phyloP scores from a whole-genome alignment of 2,888 invertebrate species.

The Pollenia labialis region DNA sequence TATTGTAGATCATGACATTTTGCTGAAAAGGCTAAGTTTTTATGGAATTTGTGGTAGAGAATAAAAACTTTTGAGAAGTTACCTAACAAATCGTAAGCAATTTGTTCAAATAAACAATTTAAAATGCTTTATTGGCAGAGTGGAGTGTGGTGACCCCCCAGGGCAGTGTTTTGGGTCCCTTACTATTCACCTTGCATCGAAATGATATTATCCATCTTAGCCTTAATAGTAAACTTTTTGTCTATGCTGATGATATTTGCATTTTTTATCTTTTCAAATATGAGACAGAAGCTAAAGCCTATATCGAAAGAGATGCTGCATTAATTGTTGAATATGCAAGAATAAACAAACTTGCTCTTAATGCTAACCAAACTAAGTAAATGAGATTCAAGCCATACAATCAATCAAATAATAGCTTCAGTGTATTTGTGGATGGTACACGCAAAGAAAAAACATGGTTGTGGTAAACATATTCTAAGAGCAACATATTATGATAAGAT shows the following conservation, averaged over 20 bases:
- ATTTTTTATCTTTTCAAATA: constrained; percentile 22
- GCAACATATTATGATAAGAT: no score
- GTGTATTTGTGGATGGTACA: constrained; percentile 45
- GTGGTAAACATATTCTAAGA: no score
- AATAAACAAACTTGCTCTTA: not conserved
- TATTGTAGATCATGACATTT: constrained; percentile 9
- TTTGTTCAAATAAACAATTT: not conserved
- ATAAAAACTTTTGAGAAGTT: not conserved
- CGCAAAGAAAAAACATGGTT: no score
- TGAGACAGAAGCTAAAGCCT: no score
- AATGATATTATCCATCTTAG: constrained; percentile 23
- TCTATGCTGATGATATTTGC: no score
- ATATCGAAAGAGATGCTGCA: no score
- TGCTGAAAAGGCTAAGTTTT: not conserved
- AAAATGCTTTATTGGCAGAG: not conserved
- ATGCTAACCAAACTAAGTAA: constrained; percentile 35
- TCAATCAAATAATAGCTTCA: not conserved
- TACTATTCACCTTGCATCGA: constrained; percentile 10
- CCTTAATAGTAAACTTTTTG: not conserved
- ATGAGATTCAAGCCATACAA: not conserved
- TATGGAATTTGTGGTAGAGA: not conserved
- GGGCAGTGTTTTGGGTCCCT: not conserved
- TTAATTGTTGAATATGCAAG: no score
- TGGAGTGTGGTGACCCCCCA: constrained; percentile 18
- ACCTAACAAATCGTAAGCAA: constrained; percentile 9